Base-by-base conservation (phyloP, 2,888 invertebrate genomes). In the Leptinotarsa peninsularis region DNA sequence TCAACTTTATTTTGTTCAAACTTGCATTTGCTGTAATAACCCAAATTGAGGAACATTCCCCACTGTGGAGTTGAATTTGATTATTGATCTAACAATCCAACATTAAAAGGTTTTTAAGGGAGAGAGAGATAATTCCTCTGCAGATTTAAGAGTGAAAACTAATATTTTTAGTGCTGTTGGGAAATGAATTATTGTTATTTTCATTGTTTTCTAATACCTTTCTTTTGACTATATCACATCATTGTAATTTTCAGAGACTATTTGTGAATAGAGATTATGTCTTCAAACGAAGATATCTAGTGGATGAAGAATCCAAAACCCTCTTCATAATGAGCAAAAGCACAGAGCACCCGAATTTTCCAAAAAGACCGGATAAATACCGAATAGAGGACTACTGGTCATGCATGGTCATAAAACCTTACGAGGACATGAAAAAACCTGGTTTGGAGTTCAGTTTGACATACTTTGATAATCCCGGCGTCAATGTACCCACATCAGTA, bases 261-360 rank as follows among this genome's bases (percentile, higher is more conserved):
- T 96, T 96, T 87, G 91, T 94, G 5, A 96, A 96, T 86, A 91
- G 96, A 76, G 96, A 96, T 86, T 96, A 96, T 86, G 95, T 96
- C 0, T 96, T 94, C 86, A 93, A 94, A 77, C 90, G 96, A 0
- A 90, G 94, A 0, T 93, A 92, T 85, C 81, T 90, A 14, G 87
- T 92, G 23, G 92, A 93, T 82, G 86, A 89, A n/a, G 87, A 90
- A 1, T 89, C 88, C 17, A 91, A 92, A 75, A 86, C 91, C 2
- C 91, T 94, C 75, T 89, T 93, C 54, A 91, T 94, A 71, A 89
- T 94, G 68, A 95, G 92, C 80, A 91, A 92, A 80, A 92, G 92
- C 21, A 93, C 94, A 27, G 89, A 90, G 52, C 95, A 96, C 87
- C 93, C 93, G 0, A 87, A 89, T 4, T 93, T 92, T 79, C 96